Base-by-base conservation (phyloP, 1,140 invertebrate genomes). In the Metaphire vulgaris region DNA sequence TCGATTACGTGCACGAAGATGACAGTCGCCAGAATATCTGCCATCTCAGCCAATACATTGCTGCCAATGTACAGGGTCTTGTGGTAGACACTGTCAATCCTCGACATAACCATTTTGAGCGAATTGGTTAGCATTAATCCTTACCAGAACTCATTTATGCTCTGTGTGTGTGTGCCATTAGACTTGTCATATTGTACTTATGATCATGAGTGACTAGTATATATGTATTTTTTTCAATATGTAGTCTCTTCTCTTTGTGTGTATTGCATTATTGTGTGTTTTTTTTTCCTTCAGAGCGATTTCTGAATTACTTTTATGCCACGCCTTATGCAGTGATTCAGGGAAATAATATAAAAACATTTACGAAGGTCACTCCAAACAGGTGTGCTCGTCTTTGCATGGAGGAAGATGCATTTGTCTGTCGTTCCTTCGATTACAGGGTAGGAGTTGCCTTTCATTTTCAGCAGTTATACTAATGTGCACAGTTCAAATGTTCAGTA, bases 371-470 rank as follows among this genome's bases (percentile, higher is more conserved):
- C 1, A 81, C 82, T 1, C 83, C 84, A 1, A 82, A 83, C 73
- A 81, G 78, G 16, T 85, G 84, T 76, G 84, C 84, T 15, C 72
- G 81, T 56, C 81, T 80, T 41, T 85, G 84, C 78, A 73, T 85
- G 30, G 80, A 83, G 73, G 83, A 85, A 74, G 81, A 76, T 16
- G 76, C 80, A 0, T 84, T 85, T 75, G 78, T 85, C 28, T 85
- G 84, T 74, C 75, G 83, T 33, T 85, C 84, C 0, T 85, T 85
- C 70, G 84, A 85, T 76, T 85, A 85, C 77, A 81, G 83, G 82
- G 84, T 85, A 78, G n/a, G n/a, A n/a, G n/a, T n/a, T n/a, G n/a
- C n/a, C n/a, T n/a, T n/a, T n/a, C n/a, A n/a, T n/a, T n/a, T n/a
- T n/a, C n/a, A n/a, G n/a, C n/a, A n/a, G n/a, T n/a, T n/a, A n/a